These are phyloP conservation scores for Scaptomyza cyrtandrae DNA, from an alignment of 2,888 invertebrate genomes.

Conservation along the genomic window DNA sequence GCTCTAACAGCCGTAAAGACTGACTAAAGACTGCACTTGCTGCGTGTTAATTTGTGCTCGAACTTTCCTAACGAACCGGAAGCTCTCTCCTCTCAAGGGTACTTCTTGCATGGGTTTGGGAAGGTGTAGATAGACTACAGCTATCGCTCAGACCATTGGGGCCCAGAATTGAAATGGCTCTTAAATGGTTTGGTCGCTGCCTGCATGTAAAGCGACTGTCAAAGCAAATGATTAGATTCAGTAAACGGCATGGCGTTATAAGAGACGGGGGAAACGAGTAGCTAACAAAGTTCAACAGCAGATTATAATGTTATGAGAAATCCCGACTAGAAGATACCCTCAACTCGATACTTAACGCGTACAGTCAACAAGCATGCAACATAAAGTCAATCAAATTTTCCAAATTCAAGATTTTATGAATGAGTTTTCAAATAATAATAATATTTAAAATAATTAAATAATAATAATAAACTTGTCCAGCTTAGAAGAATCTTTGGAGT, in stretches of 20 bases:
- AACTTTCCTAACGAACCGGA: slow-evolving; percentile 75
- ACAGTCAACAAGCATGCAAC: too few relatives aligned
- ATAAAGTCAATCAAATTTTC: too few relatives aligned
- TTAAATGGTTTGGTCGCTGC: slow-evolving; percentile 59
- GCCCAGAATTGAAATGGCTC: slow-evolving; percentile 69
- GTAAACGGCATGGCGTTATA: slow-evolving; percentile 12
- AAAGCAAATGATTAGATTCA: slow-evolving; percentile 39
- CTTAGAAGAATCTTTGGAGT: too few relatives aligned
- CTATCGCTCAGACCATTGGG: slow-evolving; percentile 36
- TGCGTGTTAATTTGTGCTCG: slow-evolving; percentile 75
- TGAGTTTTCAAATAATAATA: too few relatives aligned
- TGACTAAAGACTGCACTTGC: slow-evolving; percentile 58
- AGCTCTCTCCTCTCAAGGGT: slow-evolving; percentile 30
- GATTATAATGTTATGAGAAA: slow-evolving; percentile 3
- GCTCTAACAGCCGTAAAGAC: slow-evolving; percentile 44
- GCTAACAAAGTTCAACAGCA: slow-evolving; percentile 4
- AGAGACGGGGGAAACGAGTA: neutral
- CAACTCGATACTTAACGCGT: too few relatives aligned
- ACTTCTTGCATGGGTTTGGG: neutral
- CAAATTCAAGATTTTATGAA: too few relatives aligned
- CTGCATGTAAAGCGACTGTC: slow-evolving; percentile 50
- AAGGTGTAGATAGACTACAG: slow-evolving; percentile 17
- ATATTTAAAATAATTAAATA: too few relatives aligned
- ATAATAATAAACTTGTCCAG: too few relatives aligned
- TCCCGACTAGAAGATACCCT: too few relatives aligned